Base-by-base conservation (phyloP, 2,113 vertebrate species). In the Prionailurus viverrinus region DNA sequence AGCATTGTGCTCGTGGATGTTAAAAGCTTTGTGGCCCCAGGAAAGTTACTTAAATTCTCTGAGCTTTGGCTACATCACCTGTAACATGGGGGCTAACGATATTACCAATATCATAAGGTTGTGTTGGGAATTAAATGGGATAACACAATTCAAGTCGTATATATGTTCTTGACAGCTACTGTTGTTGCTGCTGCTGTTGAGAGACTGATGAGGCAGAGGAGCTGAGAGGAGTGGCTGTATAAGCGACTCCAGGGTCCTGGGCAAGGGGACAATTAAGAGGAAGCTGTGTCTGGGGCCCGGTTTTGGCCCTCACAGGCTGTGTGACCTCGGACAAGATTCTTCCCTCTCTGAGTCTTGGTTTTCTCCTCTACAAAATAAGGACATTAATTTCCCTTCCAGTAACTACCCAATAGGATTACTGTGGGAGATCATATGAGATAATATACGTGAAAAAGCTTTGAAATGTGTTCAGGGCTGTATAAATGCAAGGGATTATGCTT, bases 401-500 rank as follows among this genome's bases (percentile, higher is more conserved):
- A 95, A 93, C 91, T 86, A 94, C 81, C 95, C 95, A 97, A 93
- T 94, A 95, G 93, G 95, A 97, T 96, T 97, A 94, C n/a, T 71
- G 89, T 95, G 93, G 73, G 89, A 97, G 96, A 97, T 97, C 73
- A 85, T 79, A 90, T 61, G 91, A 96, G 92, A 97, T 97, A 97
- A 97, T 93, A 85, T 82, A 92, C 61, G 80, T 96, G 96, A 96
- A 98, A 96, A 95, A 79, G 92, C 95, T 96, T 96, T 95, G 87
- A 92, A 97, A 96, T 89, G 53, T 94, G 45, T 96, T 96, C 95
- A 95, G 96, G 90, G 94, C 96, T 97, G 36, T 96, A 97, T 92
- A 96, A 97, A 96, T 95, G 78, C 89, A 91, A 96, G 89, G 96
- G 96, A 97, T 97, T 98, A 97, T 55, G 45, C 51, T 97, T 97